Evolutionary conservation across 2,888 invertebrate genomes (phyloP), one percentile per base, ranked within the genome.

Genomic region (Heterodera filipjevi): DNA sequence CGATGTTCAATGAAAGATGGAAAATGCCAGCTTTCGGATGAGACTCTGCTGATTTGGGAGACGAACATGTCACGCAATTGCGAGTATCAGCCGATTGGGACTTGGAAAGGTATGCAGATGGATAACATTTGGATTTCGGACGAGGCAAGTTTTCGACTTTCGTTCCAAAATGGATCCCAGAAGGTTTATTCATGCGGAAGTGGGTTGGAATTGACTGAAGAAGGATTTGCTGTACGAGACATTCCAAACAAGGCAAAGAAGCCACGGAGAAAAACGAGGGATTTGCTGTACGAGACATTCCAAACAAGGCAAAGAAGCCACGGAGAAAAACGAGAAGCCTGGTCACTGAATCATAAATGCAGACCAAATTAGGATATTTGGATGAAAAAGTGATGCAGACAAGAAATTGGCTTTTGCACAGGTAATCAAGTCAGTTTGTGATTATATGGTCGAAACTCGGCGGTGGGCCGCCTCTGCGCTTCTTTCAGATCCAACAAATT

Each of bases 81-180:
- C 22, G 53, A 12, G 5, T 53, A 53, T 22, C 16, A 16, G 19
- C 5, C 19, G 1, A 53, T 53, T 53, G 53, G 53, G 5, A 19
- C 53, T 0, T 53, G 53, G 53, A 22, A 53, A 53, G 53, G 53
- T 19, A 32, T 30, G 19, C 33, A 33, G 0, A 3, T 71, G 35
- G 71, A 33, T 16, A 33, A 71, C 16, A 30, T 33, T 3, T 71
- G 71, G 71, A 33, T 71, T 16, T 71, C 71, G 33, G 71, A 71
- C 1, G 71, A 71, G 6, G 49, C 49, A 14, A 71, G 49, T 27
- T 33, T 71, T 71, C 70, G 71, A 0, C 32, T 71, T 2, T 27
- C 71, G 0, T 32, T 71, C 8, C 30, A 22, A 2, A 53, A 22
- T 22, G 22, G 5, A 5, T 6, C 19, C 16, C 6, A 16, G 0